Base-by-base conservation (phyloP, 2,888 invertebrate genomes). In the Norana najaformis region DNA sequence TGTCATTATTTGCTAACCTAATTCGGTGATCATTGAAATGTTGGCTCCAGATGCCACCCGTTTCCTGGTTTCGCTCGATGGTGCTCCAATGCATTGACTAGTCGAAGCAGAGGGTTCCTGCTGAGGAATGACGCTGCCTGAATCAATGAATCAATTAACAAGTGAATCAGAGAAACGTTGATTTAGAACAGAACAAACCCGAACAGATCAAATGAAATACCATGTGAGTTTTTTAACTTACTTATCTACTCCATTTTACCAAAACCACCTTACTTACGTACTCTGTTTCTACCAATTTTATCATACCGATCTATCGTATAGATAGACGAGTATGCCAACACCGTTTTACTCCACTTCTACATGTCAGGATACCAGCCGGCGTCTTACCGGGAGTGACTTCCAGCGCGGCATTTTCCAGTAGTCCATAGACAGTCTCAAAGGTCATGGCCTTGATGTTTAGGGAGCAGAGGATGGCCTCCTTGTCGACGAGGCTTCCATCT, bases 401-500 rank as follows among this genome's bases (percentile, higher is more conserved):
- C 23, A 35, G 85, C 37, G 85, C 34, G 23, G 85, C 85, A 23
- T 36, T 93, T 92, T 94, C 93, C 85, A 94, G 93, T 69, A 95
- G 94, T 23, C 95, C 95, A 18, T 95, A 98, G 93, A 98, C 99
- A 95, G 99, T 99, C 96, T 95, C 95, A 93, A 95, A 95, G 90
- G 94, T 95, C 95, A 95, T 95, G 53, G 95, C 99, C 96, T 99
- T 99, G 96, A 99, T 99, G 96, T 99, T 99, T 93, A 99, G 96
- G 94, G 99, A 99, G 94, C 99, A 99, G 95, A 99, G 96, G 95
- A 99, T 99, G 94, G 99, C 99, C 96, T 99, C 99, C 96, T 99
- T 99, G 96, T 99, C 99, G 93, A 99, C 99, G 96, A 99, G 96
- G 95, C 99, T 99, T 92, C 99, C 98, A 96, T 99, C 99, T 96